Conservation (phyloP, 1,140 invertebrate species). For the Drosophila hydei region DNA sequence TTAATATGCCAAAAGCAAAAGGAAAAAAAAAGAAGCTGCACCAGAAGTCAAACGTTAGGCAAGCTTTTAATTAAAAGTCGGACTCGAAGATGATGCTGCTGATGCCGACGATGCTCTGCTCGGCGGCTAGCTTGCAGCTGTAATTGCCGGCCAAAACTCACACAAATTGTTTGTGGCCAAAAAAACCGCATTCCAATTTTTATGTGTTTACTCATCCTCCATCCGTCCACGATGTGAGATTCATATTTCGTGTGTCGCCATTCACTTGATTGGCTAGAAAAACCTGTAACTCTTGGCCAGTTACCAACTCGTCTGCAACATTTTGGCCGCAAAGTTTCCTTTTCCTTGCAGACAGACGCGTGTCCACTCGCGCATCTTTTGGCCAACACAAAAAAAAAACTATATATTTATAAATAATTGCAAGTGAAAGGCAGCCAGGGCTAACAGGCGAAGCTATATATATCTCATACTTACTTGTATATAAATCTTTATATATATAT, state of each 20-base stretch:
- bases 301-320: constrained; percentile 34
- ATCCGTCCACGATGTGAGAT: constrained; percentile 35
- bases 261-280: constrained; percentile 39
- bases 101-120: constrained; percentile 7
- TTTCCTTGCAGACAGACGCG: constrained; percentile 39
- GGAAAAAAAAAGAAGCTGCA: too few species aligned
- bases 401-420: constrained; percentile 31
- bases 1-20: constrained; percentile 34
- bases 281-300: constrained; percentile 26
- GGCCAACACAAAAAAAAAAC: neutral
- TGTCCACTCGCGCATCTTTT: constrained; percentile 15
- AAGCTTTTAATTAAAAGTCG: constrained; percentile 43
- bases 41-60: constrained; percentile 30
- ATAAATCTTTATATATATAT: constrained; percentile 1
- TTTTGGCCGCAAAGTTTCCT: constrained; percentile 63
- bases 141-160: constrained; percentile 22
- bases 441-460: constrained; percentile 10
- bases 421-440: constrained; percentile 43
- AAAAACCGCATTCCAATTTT: constrained; percentile 37
- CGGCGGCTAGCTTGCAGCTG: constrained; percentile 17
- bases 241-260: constrained; percentile 72
- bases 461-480: neutral
- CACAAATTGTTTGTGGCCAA: constrained; percentile 27
- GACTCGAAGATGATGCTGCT: constrained; percentile 4
- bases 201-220: constrained; percentile 22